Conservation (phyloP, 2,113 vertebrate species). For the Chrysochloris asiatica region DNA sequence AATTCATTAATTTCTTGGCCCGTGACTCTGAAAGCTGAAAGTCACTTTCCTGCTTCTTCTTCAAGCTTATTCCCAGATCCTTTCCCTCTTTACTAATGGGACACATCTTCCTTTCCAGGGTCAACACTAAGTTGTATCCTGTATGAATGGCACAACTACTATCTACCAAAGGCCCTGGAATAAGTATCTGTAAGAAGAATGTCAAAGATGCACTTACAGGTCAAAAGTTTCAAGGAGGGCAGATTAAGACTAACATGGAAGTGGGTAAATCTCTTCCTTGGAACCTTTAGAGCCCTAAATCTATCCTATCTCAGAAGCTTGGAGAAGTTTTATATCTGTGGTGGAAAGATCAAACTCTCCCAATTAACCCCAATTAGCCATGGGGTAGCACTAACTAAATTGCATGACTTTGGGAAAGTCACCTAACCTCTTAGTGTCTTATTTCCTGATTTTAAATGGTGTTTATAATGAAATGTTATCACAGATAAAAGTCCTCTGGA, state of each 20-base stretch:
- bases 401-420: too few species aligned
- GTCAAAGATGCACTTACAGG: not conserved
- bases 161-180: constrained; percentile 31
- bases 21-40: constrained; percentile 15
- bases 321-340: not conserved
- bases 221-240: constrained; percentile 1
- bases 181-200: constrained; percentile 30
- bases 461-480: too few species aligned
- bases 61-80: not conserved
- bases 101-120: not conserved
- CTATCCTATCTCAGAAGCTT: not conserved
- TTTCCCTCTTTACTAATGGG: not conserved
- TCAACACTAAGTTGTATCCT: not conserved
- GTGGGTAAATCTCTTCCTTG: not conserved
- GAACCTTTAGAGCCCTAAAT: not conserved
- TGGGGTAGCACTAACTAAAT: not conserved
- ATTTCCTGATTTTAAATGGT: constrained; percentile 36
- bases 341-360: not conserved
- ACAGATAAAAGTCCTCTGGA: not conserved
- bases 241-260: constrained; percentile 36
- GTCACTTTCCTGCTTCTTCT: not conserved
- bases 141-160: not conserved
- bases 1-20: not conserved
- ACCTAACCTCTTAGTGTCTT: constrained; percentile 15
- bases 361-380: not conserved